These are phyloP conservation scores for Adineta ricciae DNA, from an alignment of 2,888 invertebrate genomes.

Conservation along the genomic window DNA sequence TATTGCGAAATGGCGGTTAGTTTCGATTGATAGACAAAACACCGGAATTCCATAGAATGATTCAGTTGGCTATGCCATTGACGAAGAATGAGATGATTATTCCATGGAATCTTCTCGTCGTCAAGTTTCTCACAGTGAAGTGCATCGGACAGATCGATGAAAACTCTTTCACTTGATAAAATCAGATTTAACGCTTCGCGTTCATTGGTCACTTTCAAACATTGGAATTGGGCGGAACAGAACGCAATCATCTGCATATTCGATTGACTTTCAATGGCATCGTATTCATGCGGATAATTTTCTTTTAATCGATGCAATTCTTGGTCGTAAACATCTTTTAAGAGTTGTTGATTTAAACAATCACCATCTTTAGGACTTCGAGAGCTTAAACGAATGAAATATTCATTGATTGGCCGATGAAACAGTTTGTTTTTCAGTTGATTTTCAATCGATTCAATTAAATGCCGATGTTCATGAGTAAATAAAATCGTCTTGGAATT, in stretches of 20 bases:
- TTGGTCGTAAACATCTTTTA: not conserved
- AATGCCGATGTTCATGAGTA: not conserved
- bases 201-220: not conserved
- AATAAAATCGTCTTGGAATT: not conserved
- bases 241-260: not conserved
- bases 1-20: not conserved
- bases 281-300: not conserved
- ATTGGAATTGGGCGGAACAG: not conserved
- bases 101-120: not conserved
- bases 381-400: not conserved
- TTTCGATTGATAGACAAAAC: not conserved
- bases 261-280: not conserved
- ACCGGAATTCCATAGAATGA: not conserved
- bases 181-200: not conserved
- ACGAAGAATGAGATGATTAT: not conserved
- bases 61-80: not conserved
- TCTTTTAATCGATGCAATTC: not conserved
- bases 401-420: not conserved
- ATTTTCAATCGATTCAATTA: not conserved
- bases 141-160: not conserved
- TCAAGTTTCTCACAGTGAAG: not conserved
- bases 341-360: not conserved
- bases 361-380: not conserved
- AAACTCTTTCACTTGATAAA: not conserved
- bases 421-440: not conserved